These are phyloP conservation scores for Scrobipalpa costella DNA, from an alignment of 2,888 invertebrate species.

Conservation along the genomic window DNA sequence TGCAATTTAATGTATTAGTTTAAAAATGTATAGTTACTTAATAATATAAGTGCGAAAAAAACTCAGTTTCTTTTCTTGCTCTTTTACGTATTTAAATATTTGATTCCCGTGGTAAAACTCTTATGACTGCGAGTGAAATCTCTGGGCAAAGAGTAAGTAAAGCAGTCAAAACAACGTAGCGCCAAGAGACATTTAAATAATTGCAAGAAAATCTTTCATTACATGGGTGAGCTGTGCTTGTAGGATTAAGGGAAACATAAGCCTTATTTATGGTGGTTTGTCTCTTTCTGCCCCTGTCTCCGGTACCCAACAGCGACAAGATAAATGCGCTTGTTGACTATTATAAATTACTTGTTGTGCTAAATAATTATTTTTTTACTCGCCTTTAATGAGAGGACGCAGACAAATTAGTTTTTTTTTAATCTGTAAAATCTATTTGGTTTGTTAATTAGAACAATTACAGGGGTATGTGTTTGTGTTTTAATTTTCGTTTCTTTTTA, in stretches of 20 bases:
- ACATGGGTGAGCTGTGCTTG: background rate
- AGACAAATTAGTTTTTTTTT: background rate
- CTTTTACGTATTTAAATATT: no score
- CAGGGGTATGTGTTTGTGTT: no score
- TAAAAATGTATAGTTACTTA: no score
- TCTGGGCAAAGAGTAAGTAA: no score
- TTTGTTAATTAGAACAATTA: background rate
- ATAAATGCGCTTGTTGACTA: constrained; percentile 8
- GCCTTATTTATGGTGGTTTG: constrained; percentile 8
- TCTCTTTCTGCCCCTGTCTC: background rate
- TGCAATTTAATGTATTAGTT: no score
- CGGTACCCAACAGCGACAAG: background rate
- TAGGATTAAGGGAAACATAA: background rate
- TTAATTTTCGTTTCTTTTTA: no score
- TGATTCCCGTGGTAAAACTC: no score
- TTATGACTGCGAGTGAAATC: no score
- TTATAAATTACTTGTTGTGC: background rate
- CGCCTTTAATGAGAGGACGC: background rate
- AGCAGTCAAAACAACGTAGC: no score
- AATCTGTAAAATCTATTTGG: background rate
- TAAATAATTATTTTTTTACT: background rate
- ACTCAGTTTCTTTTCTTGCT: no score
- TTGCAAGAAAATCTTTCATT: background rate
- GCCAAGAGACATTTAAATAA: no score
- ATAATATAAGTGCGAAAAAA: no score